Evolutionary conservation across 2,888 invertebrate species (phyloP).

Genomic region (Eurytoma adleriae): DNA sequence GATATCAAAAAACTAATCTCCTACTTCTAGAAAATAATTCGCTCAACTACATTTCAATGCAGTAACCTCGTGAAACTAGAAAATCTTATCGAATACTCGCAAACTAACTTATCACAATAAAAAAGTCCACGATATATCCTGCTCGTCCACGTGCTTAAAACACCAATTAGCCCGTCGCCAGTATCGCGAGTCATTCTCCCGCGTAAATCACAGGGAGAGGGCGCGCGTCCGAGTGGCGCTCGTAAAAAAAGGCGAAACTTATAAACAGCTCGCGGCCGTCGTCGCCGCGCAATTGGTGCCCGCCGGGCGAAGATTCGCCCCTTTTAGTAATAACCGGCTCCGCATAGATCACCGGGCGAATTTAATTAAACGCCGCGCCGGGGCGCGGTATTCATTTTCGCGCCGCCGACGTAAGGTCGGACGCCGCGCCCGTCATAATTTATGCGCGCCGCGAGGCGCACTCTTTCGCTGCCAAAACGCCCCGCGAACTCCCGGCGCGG

Average conservation of each 20-base stretch:
- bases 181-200: background rate
- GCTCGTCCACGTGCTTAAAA: too few species aligned
- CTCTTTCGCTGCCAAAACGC: slow-evolving; percentile 1
- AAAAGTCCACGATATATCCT: too few species aligned
- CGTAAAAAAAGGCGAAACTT: slow-evolving; percentile 26
- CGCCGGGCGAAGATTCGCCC: background rate
- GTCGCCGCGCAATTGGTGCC: background rate
- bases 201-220: background rate
- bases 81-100: too few species aligned
- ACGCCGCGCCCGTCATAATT: slow-evolving; percentile 40
- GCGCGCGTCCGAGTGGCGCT: background rate
- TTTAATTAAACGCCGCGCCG: slow-evolving; percentile 72
- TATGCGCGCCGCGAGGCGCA: slow-evolving; percentile 40
- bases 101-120: too few species aligned
- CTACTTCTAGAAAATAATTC: too few species aligned
- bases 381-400: slow-evolving; percentile 60
- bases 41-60: too few species aligned
- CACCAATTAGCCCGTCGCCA: background rate
- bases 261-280: slow-evolving; percentile 40
- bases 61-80: too few species aligned
- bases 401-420: slow-evolving; percentile 7
- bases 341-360: slow-evolving; percentile 72
- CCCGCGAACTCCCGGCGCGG: background rate
- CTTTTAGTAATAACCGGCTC: slow-evolving; percentile 49
- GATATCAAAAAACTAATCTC: too few species aligned